Conservation (phyloP, 2,888 invertebrate genomes). For the Morpho helenor region DNA sequence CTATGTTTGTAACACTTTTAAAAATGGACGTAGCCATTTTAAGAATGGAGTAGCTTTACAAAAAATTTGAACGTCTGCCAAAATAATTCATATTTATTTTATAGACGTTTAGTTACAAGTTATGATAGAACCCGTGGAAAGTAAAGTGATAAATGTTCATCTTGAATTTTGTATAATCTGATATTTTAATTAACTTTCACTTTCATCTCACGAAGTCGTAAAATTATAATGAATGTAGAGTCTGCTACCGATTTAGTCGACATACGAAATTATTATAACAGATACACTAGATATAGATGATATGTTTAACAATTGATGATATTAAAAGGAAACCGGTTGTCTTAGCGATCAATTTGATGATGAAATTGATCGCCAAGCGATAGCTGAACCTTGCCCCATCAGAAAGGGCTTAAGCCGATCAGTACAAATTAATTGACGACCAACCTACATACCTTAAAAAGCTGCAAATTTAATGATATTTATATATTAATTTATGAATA, state of each 20-base stretch:
- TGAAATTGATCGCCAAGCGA: too few species aligned
- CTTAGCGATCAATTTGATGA: slow-evolving; percentile 11
- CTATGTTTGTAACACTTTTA: too few species aligned
- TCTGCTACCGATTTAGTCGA: too few species aligned
- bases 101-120: background rate
- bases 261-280: too few species aligned
- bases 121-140: slow-evolving; percentile 7
- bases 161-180: slow-evolving; percentile 9
- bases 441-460: slow-evolving; percentile 11
- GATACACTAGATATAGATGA: too few species aligned
- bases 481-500: too few species aligned
- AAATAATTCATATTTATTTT: slow-evolving; percentile 11
- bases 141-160: slow-evolving; percentile 12
- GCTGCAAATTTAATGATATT: too few species aligned
- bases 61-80: slow-evolving; percentile 13
- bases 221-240: slow-evolving; percentile 12
- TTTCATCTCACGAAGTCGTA: slow-evolving; percentile 15
- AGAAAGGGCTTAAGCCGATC: slow-evolving; percentile 3
- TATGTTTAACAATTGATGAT: background rate
- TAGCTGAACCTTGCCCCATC: slow-evolving; percentile 1
- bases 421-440: too few species aligned
- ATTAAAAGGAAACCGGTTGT: background rate
- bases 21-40: slow-evolving; percentile 5
- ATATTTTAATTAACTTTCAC: slow-evolving; percentile 24
- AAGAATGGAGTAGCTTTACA: too few species aligned